A percentile compares a stretch with the other conserved stretches of the same genome.
phyloP scores from a whole-genome alignment of 92 coral and sea anemone genomes.

The Phenganax marumi region DNA sequence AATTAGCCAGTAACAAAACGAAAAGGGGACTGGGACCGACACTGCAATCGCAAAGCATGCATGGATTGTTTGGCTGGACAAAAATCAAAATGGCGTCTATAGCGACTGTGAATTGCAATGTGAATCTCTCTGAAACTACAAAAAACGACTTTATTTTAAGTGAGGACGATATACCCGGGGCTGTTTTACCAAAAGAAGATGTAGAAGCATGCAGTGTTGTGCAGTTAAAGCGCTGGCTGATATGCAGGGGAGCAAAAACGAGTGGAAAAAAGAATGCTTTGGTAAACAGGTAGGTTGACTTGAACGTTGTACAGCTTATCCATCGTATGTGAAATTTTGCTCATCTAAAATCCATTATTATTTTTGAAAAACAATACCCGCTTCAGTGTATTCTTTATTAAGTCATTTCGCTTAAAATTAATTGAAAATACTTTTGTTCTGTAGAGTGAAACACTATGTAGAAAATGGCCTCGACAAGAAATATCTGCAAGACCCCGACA shows the following conservation, averaged over 20 bases:
- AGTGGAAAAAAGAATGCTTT: constrained; percentile 37
- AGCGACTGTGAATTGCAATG: too few species aligned
- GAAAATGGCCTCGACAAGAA: constrained; percentile 15
- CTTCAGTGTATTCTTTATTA: neutral
- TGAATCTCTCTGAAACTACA: too few species aligned
- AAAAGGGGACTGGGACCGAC: too few species aligned
- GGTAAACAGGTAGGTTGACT: constrained; percentile 8
- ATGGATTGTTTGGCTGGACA: too few species aligned
- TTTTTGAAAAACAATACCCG: neutral
- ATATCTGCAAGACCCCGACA: constrained; percentile 27
- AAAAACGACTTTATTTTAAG: too few species aligned
- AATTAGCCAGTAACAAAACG: too few species aligned
- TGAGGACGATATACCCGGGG: too few species aligned
- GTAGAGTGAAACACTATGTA: constrained; percentile 1
- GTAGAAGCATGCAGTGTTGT: constrained; percentile 19
- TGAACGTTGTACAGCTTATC: neutral
- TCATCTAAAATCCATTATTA: neutral
- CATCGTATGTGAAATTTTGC: neutral
- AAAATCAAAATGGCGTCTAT: too few species aligned
- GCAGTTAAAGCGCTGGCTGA: constrained; percentile 50
- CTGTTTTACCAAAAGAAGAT: neutral
- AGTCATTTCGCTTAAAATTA: neutral
- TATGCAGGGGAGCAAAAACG: constrained; percentile 65
- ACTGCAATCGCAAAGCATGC: too few species aligned
- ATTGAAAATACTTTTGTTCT: neutral